These are phyloP conservation scores for Garrulus glandarius DNA, from an alignment of 2,797 vertebrate species.

Conservation along the genomic window DNA sequence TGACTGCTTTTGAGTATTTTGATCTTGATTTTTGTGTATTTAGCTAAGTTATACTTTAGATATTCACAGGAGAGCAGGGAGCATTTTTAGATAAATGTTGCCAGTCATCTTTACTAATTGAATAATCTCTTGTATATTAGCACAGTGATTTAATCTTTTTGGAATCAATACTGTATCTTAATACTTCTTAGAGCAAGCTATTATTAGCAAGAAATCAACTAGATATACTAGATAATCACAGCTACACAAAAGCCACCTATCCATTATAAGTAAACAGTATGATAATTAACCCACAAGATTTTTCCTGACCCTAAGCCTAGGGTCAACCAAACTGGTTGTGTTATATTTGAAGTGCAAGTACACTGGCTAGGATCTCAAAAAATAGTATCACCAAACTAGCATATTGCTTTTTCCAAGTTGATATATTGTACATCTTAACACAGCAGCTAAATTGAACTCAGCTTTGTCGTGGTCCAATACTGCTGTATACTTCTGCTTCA, in stretches of 20 bases:
- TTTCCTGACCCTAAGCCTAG: background rate
- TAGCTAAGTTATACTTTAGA: background rate
- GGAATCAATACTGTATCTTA: background rate
- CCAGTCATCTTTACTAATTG: constrained; percentile 21
- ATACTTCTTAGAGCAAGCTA: background rate
- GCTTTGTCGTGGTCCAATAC: background rate
- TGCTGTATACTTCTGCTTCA: background rate
- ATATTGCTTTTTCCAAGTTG: background rate
- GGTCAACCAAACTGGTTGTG: background rate
- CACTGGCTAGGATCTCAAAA: background rate
- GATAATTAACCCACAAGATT: background rate
- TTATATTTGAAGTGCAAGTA: background rate
- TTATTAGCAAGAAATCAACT: constrained; percentile 10
- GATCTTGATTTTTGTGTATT: background rate
- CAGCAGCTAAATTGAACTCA: background rate
- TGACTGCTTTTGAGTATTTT: background rate
- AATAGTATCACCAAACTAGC: background rate
- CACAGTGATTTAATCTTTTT: background rate
- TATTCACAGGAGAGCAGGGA: background rate
- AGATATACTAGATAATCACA: background rate
- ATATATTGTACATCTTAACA: background rate
- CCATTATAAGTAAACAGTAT: background rate
- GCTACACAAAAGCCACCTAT: background rate
- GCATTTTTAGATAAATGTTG: background rate
- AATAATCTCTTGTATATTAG: constrained; percentile 9